These are phyloP conservation scores for Tachysurus vachellii DNA, from an alignment of 2,113 vertebrate genomes.

Conservation along the genomic window DNA sequence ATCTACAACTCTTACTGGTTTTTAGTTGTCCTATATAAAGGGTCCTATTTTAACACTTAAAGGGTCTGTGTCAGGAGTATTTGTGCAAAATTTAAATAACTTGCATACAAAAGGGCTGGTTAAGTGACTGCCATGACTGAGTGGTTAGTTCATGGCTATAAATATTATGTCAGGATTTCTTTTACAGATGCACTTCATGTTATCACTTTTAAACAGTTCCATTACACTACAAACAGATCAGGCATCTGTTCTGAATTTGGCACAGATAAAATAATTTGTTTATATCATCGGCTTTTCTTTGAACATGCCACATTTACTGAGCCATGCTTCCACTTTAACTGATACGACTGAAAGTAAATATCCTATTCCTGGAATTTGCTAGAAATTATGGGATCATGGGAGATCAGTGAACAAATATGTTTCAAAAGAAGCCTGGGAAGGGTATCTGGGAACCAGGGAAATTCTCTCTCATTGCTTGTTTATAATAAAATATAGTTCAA, in stretches of 20 bases:
- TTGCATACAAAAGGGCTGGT: background rate
- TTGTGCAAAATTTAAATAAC: background rate
- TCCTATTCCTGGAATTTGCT: too few relatives aligned
- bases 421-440: too few relatives aligned
- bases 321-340: too few relatives aligned
- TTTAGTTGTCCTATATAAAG: background rate
- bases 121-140: background rate
- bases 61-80: background rate
- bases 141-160: background rate
- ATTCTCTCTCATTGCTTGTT: too few relatives aligned
- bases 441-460: too few relatives aligned
- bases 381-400: too few relatives aligned
- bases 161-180: background rate
- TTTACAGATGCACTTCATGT: background rate
- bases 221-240: background rate
- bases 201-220: background rate
- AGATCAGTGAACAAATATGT: too few relatives aligned
- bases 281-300: background rate
- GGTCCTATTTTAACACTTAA: too few relatives aligned
- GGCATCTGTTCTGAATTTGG: background rate
- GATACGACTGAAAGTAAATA: too few relatives aligned
- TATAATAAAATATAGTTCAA: too few relatives aligned
- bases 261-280: background rate
- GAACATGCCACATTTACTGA: too few relatives aligned
- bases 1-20: background rate